Conservation (phyloP, 2,888 invertebrate genomes). For the Caradrina clavipalpis region DNA sequence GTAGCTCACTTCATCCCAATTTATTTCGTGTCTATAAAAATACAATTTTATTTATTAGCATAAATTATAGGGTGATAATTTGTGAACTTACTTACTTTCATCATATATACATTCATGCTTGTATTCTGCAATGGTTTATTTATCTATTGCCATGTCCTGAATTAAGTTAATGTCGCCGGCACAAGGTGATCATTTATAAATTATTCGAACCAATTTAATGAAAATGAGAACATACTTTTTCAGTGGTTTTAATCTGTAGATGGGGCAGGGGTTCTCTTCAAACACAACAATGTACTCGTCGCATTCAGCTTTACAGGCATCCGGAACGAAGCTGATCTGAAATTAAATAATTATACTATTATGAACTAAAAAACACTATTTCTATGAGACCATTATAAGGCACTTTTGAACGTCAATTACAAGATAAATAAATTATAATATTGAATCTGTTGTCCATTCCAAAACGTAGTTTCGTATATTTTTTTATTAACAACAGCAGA, state of each 20-base stretch:
- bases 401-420: too few relatives aligned
- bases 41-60: too few relatives aligned
- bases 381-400: too few relatives aligned
- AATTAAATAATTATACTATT: conserved; percentile 5
- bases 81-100: not conserved
- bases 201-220: not conserved
- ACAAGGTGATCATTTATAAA: too few relatives aligned
- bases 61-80: not conserved
- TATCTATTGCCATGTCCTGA: not conserved
- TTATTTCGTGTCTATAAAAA: conserved; percentile 27
- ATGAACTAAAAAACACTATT: too few relatives aligned
- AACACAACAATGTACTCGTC: conserved; percentile 38
- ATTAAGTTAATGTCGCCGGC: too few relatives aligned
- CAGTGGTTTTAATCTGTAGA: not conserved
- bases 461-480: too few relatives aligned
- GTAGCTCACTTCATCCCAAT: conserved; percentile 8
- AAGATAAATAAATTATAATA: too few relatives aligned
- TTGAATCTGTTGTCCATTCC: too few relatives aligned
- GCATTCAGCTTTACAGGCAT: conserved; percentile 34
- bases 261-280: conserved; percentile 15
- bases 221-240: conserved; percentile 32
- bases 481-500: too few relatives aligned
- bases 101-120: not conserved
- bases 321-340: conserved; percentile 21
- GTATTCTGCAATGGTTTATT: not conserved